phyloP scores from a whole-genome alignment of 2,113 vertebrate species.

The Syngnathoides biaculeatus region DNA sequence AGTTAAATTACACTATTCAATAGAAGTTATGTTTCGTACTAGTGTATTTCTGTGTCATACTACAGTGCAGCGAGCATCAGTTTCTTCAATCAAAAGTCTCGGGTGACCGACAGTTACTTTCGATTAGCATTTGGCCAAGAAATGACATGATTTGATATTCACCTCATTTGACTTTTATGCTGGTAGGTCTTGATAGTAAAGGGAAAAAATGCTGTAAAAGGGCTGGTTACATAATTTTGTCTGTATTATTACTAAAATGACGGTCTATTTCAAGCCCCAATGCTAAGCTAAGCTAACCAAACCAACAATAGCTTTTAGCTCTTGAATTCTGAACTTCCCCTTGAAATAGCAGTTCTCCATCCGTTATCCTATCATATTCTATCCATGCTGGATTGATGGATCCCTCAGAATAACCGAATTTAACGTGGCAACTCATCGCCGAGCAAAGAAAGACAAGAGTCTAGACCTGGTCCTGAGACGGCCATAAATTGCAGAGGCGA shows the following conservation, averaged over 20 bases:
- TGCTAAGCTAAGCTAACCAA: background rate
- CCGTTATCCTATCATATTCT: conserved; percentile 1
- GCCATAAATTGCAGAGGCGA: conserved; percentile 54
- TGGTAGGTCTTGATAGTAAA: background rate
- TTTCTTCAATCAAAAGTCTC: background rate
- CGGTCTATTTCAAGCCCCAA: background rate
- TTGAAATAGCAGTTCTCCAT: background rate
- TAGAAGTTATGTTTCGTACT: background rate
- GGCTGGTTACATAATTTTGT: background rate
- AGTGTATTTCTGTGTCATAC: background rate
- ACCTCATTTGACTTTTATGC: no score
- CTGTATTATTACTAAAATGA: background rate
- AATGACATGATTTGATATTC: no score
- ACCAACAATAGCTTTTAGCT: background rate
- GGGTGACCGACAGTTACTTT: background rate
- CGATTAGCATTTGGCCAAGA: no score
- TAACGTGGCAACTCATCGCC: conserved; percentile 22
- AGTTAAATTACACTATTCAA: background rate
- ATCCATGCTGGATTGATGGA: background rate
- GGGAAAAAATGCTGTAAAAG: background rate
- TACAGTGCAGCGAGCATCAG: background rate
- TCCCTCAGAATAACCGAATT: conserved; percentile 27
- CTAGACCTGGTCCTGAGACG: conserved; percentile 29
- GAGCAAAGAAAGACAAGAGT: conserved; percentile 31
- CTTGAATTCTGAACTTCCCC: background rate